Evolutionary conservation across 2,797 vertebrate genomes (phyloP).

Genomic region (Cheirogaleus major): DNA sequence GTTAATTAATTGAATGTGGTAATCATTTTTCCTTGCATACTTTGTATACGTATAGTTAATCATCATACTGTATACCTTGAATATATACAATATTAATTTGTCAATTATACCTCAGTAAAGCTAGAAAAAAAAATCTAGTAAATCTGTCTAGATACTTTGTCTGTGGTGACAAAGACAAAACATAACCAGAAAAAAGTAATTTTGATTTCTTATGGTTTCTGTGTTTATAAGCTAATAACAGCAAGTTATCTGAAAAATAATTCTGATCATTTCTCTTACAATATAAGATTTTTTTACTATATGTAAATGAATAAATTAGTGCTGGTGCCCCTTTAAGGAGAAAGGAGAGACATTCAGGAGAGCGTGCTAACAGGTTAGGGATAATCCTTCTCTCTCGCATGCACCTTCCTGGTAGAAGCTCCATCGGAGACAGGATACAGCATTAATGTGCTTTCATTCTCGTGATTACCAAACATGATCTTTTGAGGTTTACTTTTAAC

Average conservation of each 20-base stretch:
- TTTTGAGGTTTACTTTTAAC: slow-evolving; percentile 22
- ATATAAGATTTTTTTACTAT: not conserved
- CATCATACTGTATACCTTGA: not conserved
- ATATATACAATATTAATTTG: not conserved
- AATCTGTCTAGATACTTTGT: not conserved
- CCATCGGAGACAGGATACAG: not conserved
- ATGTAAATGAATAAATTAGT: not conserved
- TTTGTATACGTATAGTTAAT: not conserved
- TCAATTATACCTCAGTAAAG: not conserved
- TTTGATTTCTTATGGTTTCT: not conserved
- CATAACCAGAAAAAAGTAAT: not conserved
- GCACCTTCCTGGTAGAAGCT: not conserved
- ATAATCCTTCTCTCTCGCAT: not conserved
- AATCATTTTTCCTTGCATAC: not conserved
- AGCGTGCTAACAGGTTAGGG: not conserved
- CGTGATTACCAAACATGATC: not conserved
- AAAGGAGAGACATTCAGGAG: not conserved
- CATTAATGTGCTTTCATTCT: not conserved
- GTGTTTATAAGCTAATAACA: slow-evolving; percentile 4
- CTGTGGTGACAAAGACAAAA: not conserved
- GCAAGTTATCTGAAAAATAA: slow-evolving; percentile 15
- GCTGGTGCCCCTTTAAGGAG: not conserved
- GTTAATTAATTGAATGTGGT: not conserved
- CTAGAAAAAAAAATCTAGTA: not conserved
- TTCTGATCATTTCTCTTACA: not conserved